Percentiles rank a stretch among this genome's conserved stretches.
These are phyloP conservation scores for Parapsyche elsis DNA, from an alignment of 1,140 invertebrate genomes.

Conservation along the genomic window DNA sequence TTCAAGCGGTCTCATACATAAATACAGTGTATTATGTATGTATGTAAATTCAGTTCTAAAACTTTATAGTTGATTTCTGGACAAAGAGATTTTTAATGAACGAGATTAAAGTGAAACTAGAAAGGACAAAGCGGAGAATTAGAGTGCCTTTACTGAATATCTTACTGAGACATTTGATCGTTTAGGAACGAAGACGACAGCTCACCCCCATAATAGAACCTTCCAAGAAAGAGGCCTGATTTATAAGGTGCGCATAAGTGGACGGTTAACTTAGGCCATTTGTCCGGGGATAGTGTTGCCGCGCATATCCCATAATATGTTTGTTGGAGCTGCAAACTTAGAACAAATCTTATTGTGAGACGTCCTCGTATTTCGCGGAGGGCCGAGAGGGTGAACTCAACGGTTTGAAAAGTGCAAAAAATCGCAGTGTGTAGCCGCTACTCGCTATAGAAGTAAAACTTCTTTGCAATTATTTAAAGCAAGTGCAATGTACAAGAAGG, in stretches of 20 bases:
- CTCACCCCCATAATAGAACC: neutral
- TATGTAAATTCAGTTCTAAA: neutral
- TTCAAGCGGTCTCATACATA: neutral
- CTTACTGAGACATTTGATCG: neutral
- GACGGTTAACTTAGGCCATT: constrained; percentile 30
- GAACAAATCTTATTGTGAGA: constrained; percentile 1
- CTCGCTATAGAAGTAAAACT: too few relatives aligned
- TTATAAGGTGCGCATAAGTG: constrained; percentile 36
- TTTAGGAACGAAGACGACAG: neutral
- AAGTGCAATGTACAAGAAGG: too few relatives aligned
- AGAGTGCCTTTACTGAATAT: neutral
- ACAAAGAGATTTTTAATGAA: too few relatives aligned
- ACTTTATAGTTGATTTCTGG: too few relatives aligned
- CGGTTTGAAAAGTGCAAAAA: too few relatives aligned
- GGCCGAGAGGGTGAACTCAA: neutral
- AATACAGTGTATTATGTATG: neutral
- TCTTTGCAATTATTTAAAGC: too few relatives aligned
- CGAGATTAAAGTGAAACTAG: too few relatives aligned
- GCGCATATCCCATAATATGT: constrained; percentile 34
- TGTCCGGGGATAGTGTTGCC: constrained; percentile 22
- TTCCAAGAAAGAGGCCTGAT: neutral
- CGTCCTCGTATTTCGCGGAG: neutral
- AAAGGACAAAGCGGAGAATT: too few relatives aligned
- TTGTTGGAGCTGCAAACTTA: neutral
- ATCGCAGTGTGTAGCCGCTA: too few relatives aligned